These are phyloP conservation scores for Rhinichthys klamathensis DNA, from an alignment of 2,113 vertebrate genomes.

Conservation along the genomic window DNA sequence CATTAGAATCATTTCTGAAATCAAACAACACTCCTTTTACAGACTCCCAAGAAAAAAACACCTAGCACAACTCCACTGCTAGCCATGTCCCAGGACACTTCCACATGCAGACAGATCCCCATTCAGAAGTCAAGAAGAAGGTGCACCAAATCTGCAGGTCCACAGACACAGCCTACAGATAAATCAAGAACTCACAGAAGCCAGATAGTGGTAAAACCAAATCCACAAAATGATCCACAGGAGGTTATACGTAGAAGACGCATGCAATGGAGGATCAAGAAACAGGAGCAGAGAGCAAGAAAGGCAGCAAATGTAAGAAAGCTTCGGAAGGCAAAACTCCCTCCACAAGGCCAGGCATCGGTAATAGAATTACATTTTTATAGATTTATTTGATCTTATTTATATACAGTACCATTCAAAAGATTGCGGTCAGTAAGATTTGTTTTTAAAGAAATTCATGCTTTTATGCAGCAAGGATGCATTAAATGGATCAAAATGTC, in stretches of 20 bases:
- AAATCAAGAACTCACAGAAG: conserved; percentile 24
- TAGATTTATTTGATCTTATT: not conserved
- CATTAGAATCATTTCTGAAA: not conserved
- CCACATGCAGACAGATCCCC: not conserved
- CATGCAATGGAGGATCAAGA: conserved; percentile 81
- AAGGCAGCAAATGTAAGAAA: conserved; percentile 70
- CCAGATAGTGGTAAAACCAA: not conserved
- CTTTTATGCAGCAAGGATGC: not conserved
- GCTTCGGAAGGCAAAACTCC: not conserved
- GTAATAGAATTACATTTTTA: not conserved
- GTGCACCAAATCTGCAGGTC: conserved; percentile 6
- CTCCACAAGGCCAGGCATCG: not conserved
- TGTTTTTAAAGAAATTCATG: not conserved
- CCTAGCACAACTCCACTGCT: conserved; percentile 21
- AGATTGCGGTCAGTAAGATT: not conserved
- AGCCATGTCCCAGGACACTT: conserved; percentile 23
- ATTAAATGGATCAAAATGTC: too few relatives aligned
- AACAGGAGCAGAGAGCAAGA: conserved; percentile 79
- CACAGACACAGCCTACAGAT: conserved; percentile 7
- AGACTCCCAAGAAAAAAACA: conserved; percentile 61
- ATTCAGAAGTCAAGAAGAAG: conserved; percentile 18
- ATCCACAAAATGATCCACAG: conserved; percentile 68
- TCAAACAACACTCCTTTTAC: not conserved
- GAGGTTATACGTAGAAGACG: conserved; percentile 73
- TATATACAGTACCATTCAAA: not conserved